A percentile compares a stretch with the other conserved stretches of the same genome.
phyloP scores from a whole-genome alignment of 2,888 invertebrate species.

The Drosophila hamatofila region DNA sequence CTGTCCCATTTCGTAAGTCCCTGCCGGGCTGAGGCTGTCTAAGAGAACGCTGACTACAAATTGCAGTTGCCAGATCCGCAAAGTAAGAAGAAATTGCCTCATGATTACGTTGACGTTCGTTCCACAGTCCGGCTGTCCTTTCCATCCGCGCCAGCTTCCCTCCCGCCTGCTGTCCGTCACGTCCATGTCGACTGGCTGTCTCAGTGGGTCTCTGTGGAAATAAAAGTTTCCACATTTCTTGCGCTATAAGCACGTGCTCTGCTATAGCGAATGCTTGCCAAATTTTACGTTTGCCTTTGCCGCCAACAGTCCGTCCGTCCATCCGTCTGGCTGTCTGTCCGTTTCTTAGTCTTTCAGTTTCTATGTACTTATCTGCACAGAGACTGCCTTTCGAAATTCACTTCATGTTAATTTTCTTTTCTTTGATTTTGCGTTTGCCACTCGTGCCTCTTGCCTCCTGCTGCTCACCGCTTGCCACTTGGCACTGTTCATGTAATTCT shows the following conservation, averaged over 20 bases:
- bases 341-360: slow-evolving; percentile 30
- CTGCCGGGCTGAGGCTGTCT: slow-evolving; percentile 27
- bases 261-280: slow-evolving; percentile 66
- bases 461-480: slow-evolving; percentile 41
- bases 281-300: slow-evolving; percentile 53
- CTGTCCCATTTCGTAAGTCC: slow-evolving; percentile 54
- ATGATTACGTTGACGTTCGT: slow-evolving; percentile 69
- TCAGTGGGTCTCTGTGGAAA: slow-evolving; percentile 73
- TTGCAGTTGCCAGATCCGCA: slow-evolving; percentile 62
- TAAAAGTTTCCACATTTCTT: slow-evolving; percentile 71
- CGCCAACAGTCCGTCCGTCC: slow-evolving; percentile 12
- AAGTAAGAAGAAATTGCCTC: slow-evolving; percentile 69
- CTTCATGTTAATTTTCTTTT: slow-evolving; percentile 76
- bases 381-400: slow-evolving; percentile 67
- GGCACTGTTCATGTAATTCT: slow-evolving; percentile 68
- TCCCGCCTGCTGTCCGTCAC: slow-evolving; percentile 52
- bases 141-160: not conserved
- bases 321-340: slow-evolving; percentile 2
- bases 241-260: slow-evolving; percentile 72
- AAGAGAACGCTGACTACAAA: slow-evolving; percentile 63
- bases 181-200: slow-evolving; percentile 71
- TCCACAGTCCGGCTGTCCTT: not conserved
- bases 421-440: slow-evolving; percentile 70
- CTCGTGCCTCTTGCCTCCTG: slow-evolving; percentile 46
- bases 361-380: slow-evolving; percentile 56